Base-by-base conservation (phyloP, 1,140 invertebrate species). In the Conus ventricosus region DNA sequence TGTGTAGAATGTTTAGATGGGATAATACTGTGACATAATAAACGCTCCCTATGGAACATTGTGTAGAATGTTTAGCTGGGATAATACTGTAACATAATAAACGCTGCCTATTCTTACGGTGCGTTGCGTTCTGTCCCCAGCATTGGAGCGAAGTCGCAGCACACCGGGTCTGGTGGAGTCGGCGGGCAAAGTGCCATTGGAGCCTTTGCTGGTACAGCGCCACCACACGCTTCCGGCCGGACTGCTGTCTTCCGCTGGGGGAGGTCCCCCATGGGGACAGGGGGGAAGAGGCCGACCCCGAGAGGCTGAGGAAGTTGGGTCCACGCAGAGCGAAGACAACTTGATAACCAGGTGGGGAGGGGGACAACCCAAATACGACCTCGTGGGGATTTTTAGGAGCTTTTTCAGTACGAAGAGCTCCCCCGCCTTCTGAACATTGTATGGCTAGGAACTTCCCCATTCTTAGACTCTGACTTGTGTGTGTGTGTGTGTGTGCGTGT, bases 81-180 rank as follows among this genome's bases (percentile, higher is more conserved):
- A 39, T 39, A 39, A 13, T 20, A 63, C 17, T 63, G 10, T 11
- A 63, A 63, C 11, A 63, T 20, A 63, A 63, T 63, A 63, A 63
- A 63, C 1, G 17, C 10, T 63, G 10, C 17, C 17, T 11, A 63
- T 13, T 63, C 17, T 11, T 13, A 63, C 17, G 17, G 4, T 63
- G 17, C 17, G 23, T 80, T 27, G 25, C 78, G 78, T 86, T 76
- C 23, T 17, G 4, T 63, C 71, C 60, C 27, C 96, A 99, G 98
- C 97, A 95, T 97, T 99, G 97, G 97, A 98, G 91, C 96, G 98
- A 91, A 98, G 98, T 95, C 97, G 98, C 94, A 99, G 98, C 90
- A 99, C 98, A 57, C 98, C 99, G 27, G 98, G 98, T 17, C 96
- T 99, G 87, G 97, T 99, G 84, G 98, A 99, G 95, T 98, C 98